A percentile compares a stretch with the other conserved stretches of the same genome.
Evolutionary conservation across 2,113 vertebrate species (phyloP).

Genomic region (Aptenodytes patagonicus): DNA sequence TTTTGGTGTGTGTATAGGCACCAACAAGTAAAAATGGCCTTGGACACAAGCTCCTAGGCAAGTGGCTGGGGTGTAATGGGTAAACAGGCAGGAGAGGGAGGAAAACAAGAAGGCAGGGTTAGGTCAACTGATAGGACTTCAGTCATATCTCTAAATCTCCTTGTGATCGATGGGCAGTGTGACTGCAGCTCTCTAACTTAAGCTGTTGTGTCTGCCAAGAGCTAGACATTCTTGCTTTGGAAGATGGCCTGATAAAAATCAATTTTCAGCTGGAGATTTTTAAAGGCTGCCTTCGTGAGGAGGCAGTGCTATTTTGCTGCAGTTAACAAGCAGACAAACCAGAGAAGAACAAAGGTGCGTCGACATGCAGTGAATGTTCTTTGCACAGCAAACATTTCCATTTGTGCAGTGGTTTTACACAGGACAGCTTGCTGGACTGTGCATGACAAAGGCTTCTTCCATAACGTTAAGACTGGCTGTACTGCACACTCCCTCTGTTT

Average conservation of each 20-base stretch:
- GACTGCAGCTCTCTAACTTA: not conserved
- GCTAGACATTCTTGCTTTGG: not conserved
- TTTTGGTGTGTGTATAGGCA: not conserved
- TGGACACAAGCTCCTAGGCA: not conserved
- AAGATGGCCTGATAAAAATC: slow-evolving; percentile 23
- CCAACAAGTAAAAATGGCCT: not conserved
- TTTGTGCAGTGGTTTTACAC: not conserved
- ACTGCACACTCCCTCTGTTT: not conserved
- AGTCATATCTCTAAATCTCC: not conserved
- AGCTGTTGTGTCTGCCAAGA: not conserved
- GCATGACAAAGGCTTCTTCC: not conserved
- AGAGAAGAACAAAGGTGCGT: not conserved
- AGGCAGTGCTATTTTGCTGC: not conserved
- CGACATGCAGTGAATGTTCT: not conserved
- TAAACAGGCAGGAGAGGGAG: not conserved
- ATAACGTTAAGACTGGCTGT: not conserved
- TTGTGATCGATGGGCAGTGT: not conserved
- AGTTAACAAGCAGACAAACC: not conserved
- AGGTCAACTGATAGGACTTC: not conserved
- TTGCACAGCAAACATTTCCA: not conserved
- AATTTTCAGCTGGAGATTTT: not conserved
- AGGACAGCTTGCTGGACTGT: not conserved
- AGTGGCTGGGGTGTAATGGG: not conserved
- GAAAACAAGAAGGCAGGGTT: not conserved
- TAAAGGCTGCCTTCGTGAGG: not conserved